Base-by-base conservation (phyloP, 2,888 invertebrate genomes). In the Myopa tessellatipennis region DNA sequence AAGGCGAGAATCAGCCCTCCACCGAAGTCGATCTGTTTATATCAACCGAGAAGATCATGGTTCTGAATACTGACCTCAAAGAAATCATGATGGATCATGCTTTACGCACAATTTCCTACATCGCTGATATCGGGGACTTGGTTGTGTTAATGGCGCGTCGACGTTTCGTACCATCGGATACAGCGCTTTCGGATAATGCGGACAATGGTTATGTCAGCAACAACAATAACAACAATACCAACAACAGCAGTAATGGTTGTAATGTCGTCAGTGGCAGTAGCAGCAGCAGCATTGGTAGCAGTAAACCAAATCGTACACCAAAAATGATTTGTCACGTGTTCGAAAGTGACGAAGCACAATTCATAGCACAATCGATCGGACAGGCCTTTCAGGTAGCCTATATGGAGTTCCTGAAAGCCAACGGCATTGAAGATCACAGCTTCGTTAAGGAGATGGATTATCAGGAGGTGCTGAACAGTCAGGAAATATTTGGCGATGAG, bases 1-100 rank as follows among this genome's bases (percentile, higher is more conserved):
- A 98, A 89, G 99, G 99, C 70, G 99, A 99, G 89, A 95, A 94
- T 82, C 99, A 99, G 88, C 99, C 99, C 14, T 98, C 97, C 87
- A 99, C 99, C 16, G 99, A 99, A 90, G 99, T 99, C 67, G 99
- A 99, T 89, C 91, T 99, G 50, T 99, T 99, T 90, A 99, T 99
- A 87, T 99, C 99, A 58, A 99, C 99, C 14, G 99, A 99, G 90
- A 99, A 99, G 90, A 99, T 99, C 82, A 99, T 99, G 99, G 99
- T 99, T 77, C 92, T 99, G 80, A 99, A 99, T 88, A 99, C 99
- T 3, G 98, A 99, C 89, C 91, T 99, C 74, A 99, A 99, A 90
- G 99, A 99, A 90, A 99, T 99, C 79, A 98, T 99, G 97, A 99
- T 99, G 99, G 99, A 99, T 90, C 99, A 99, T 90, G 97, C 99